These are phyloP conservation scores for Nesogale talazaci DNA, from an alignment of 2,113 vertebrate species.

Conservation along the genomic window DNA sequence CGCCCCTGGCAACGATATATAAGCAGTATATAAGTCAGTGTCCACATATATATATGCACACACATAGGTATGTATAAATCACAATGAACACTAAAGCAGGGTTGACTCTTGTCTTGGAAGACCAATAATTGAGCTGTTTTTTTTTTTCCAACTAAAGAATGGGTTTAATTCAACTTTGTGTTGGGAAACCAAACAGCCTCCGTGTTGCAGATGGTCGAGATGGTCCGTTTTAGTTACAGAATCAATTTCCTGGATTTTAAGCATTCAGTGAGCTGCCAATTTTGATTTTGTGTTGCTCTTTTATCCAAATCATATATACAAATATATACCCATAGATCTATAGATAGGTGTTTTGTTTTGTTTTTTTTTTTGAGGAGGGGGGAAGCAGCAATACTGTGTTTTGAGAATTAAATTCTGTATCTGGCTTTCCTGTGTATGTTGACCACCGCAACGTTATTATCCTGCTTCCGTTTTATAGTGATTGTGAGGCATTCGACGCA, in stretches of 20 bases:
- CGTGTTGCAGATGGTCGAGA: slow-evolving; percentile 85
- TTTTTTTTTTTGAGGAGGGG: slow-evolving; percentile 38
- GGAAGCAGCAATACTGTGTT: slow-evolving; percentile 73
- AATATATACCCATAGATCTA: background rate
- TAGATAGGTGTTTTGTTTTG: background rate
- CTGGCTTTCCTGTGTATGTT: slow-evolving; percentile 90
- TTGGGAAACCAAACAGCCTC: slow-evolving; percentile 81
- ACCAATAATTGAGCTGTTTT: slow-evolving; percentile 79
- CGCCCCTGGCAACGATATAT: slow-evolving; percentile 79
- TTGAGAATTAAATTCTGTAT: slow-evolving; percentile 82
- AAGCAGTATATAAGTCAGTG: slow-evolving; percentile 80
- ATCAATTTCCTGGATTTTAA: slow-evolving; percentile 80
- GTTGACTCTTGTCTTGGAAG: slow-evolving; percentile 83
- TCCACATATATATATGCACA: slow-evolving; percentile 72
- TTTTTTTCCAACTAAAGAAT: slow-evolving; percentile 83
- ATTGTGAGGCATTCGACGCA: slow-evolving; percentile 93
- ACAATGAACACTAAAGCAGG: slow-evolving; percentile 79
- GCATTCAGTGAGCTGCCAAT: slow-evolving; percentile 80
- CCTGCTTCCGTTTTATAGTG: slow-evolving; percentile 94
- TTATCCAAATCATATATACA: slow-evolving; percentile 64
- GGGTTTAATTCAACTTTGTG: slow-evolving; percentile 84
- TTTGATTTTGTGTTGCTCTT: slow-evolving; percentile 80
- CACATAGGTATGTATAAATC: slow-evolving; percentile 66
- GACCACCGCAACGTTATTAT: slow-evolving; percentile 94
- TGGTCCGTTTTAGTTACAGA: slow-evolving; percentile 82